phyloP scores from a whole-genome alignment of 2,797 vertebrate genomes.

The Hypotaenidia philippensis region DNA sequence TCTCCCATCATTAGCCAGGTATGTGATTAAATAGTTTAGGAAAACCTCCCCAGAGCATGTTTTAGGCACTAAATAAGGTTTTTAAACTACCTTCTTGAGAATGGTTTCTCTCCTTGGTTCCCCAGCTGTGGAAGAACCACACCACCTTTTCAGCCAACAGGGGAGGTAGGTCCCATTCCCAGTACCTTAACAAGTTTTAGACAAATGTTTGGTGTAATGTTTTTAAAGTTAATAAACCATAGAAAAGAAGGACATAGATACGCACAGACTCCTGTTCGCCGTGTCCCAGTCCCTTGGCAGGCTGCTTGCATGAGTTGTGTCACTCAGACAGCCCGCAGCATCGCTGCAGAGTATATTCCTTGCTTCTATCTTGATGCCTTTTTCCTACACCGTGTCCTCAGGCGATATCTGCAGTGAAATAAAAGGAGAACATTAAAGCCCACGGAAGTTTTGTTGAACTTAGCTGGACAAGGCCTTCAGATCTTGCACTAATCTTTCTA shows the following conservation, averaged over 20 bases:
- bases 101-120: neutral
- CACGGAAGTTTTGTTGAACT: conserved; percentile 13
- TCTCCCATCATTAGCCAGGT: neutral
- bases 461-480: neutral
- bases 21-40: neutral
- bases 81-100: neutral
- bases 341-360: neutral
- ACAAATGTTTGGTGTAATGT: neutral
- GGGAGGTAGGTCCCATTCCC: neutral
- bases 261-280: neutral
- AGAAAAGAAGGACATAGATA: neutral
- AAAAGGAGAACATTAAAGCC: neutral
- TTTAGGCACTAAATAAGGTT: neutral
- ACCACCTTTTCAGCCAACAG: neutral
- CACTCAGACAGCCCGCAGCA: neutral
- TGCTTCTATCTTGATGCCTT: neutral
- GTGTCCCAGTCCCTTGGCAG: neutral
- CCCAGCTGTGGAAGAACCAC: neutral
- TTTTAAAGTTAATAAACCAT: neutral
- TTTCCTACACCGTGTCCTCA: neutral
- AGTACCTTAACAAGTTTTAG: neutral
- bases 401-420: neutral
- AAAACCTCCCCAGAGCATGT: neutral
- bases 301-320: rapidly evolving
- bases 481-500: conserved; percentile 40